Base-by-base conservation (phyloP, 2,888 invertebrate species). In the Trimorus sp. region DNA sequence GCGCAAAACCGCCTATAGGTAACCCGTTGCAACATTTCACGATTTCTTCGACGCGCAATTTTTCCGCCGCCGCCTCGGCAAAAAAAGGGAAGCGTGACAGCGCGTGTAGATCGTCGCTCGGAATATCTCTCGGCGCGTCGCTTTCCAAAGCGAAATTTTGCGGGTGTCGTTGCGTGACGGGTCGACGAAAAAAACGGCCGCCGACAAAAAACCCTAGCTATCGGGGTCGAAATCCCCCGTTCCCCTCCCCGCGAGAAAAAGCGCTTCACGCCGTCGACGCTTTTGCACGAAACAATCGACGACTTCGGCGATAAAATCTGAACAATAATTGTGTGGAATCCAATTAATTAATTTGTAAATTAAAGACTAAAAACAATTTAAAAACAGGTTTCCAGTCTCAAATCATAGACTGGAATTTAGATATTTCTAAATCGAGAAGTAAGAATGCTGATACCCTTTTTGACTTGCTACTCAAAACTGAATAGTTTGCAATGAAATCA, bases 101-200 rank as follows among this genome's bases (percentile, higher is more conserved):
- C 80, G 80, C 26, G 26, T 71, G 80, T 76, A 75, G 74, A 73
- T 76, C 58, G 76, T 76, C 80, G 76, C 71, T 76, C 66, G 26
- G 66, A 71, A 68, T 81, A 73, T 76, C 80, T 51, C 65, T 26
- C 26, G 26, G 26, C 49, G 48, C 53, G 74, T 74, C 69, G 80
- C 80, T 81, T 71, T 76, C 80, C 80, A 80, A 80, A 80, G 80
- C 76, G 80, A 81, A 76, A 81, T 76, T 81, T 81, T 75, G 76
- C 80, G 80, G 80, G 76, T 81, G 80, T 81, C 76, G 80, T 76
- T 81, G 80, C 80, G 76, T 81, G 80, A 81, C 80, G 76, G 54
- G 62, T 37, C 48, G 54, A 51, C 53, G 65, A 26, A 49, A 38
- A 54, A 62, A 71, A 16, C n/a, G 9, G 49, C n/a, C 40, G 8